Evolutionary conservation across 1,140 invertebrate species (phyloP), one percentile per base, ranked within the genome.

Genomic region (Mya arenaria): DNA sequence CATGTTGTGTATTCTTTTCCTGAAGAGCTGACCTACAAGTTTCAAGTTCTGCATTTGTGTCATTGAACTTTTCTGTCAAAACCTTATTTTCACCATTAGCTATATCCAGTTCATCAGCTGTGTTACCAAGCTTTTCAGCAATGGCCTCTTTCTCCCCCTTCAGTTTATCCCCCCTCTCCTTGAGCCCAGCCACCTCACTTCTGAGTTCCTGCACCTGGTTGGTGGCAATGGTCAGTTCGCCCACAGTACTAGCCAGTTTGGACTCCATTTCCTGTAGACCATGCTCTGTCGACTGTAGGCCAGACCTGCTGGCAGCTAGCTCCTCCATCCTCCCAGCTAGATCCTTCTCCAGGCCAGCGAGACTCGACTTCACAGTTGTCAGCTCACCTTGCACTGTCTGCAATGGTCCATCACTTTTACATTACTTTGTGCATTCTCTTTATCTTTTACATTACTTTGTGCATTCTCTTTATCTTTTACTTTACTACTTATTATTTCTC

Each of bases 311-410:
- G 25, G 19, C 30, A 25, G 36, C 56, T 23, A 78, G 37, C 25
- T 78, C 75, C 28, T 78, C 5, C 1, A 56, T n/a, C 52, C 39
- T 78, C 10, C 5, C 44, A 25, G 41, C n/a, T 13, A 78, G 25
- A 56, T 78, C 44, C 68, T 78, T 75, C 10, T 75, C 72, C 34
- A 48, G n/a, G n/a, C n/a, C n/a, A n/a, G n/a, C n/a, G n/a, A n/a
- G n/a, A n/a, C n/a, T n/a, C n/a, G n/a, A n/a, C n/a, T n/a, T n/a
- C n/a, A n/a, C n/a, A n/a, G n/a, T n/a, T n/a, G n/a, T n/a, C n/a
- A n/a, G n/a, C n/a, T n/a, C n/a, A n/a, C n/a, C n/a, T n/a, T n/a
- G n/a, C n/a, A n/a, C n/a, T n/a, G n/a, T n/a, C n/a, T n/a, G n/a
- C n/a, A n/a, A n/a, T n/a, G n/a, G n/a, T n/a, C n/a, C n/a, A n/a